These are phyloP conservation scores for Montipora sp. DNA, from an alignment of 64 coral and sea anemone species.

Conservation along the genomic window DNA sequence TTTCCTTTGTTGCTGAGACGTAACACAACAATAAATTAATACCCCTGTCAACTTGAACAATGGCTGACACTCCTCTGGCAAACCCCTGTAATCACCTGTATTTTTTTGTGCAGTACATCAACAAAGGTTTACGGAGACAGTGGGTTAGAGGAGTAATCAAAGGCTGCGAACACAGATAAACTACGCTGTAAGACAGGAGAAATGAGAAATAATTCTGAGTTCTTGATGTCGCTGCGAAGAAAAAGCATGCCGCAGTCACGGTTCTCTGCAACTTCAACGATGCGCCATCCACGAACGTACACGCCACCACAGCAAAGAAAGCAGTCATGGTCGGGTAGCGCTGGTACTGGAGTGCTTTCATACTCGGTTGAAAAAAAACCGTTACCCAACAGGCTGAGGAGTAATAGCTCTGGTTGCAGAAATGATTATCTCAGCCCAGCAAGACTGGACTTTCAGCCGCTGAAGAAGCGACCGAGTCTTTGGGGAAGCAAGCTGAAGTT, in stretches of 20 bases:
- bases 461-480: constrained; percentile 58
- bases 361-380: constrained; percentile 6
- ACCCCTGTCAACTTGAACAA: constrained; percentile 50
- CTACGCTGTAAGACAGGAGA: background rate
- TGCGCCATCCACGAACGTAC: constrained; percentile 8
- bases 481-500: constrained; percentile 31
- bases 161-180: background rate
- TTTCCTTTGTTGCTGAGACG: constrained; percentile 13
- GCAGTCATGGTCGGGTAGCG: background rate
- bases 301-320: constrained; percentile 13
- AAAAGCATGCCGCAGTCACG: constrained; percentile 2
- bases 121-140: background rate
- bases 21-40: constrained; percentile 9
- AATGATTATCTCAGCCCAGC: constrained; percentile 20
- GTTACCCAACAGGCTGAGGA: background rate
- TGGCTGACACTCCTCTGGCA: constrained; percentile 35
- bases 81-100: background rate
- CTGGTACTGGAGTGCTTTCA: background rate
- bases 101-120: background rate
- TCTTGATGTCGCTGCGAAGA: constrained; percentile 17
- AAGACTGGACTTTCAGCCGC: constrained; percentile 10
- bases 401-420: constrained; percentile 43
- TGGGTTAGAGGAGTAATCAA: background rate
- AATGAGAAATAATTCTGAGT: background rate
- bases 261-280: constrained; percentile 7